Conservation (phyloP, 2,888 invertebrate genomes). For the Agonopterix heracliana region DNA sequence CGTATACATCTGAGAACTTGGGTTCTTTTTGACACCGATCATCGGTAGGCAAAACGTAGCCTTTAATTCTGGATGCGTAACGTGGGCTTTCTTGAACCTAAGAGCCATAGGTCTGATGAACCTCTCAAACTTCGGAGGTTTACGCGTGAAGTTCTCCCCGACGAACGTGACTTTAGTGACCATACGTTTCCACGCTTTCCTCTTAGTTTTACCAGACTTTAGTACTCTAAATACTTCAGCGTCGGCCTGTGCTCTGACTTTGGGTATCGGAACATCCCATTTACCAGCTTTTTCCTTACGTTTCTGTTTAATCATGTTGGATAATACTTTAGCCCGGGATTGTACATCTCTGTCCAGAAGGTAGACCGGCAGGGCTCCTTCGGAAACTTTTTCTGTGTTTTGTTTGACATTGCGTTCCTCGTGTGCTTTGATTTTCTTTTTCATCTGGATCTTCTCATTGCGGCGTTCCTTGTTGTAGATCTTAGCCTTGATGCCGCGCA, state of each 20-base stretch:
- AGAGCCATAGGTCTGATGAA: slow-evolving; percentile 99
- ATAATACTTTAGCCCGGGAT: slow-evolving; percentile 94
- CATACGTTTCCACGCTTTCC: slow-evolving; percentile 99
- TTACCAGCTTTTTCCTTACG: slow-evolving; percentile 99
- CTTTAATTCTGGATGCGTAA: slow-evolving; percentile 99
- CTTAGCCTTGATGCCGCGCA: slow-evolving; percentile 98
- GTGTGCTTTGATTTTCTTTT: slow-evolving; percentile 98
- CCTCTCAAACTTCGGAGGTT: slow-evolving; percentile 99
- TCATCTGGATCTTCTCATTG: slow-evolving; percentile 99
- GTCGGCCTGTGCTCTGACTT: slow-evolving; percentile 97
- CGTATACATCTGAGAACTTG: slow-evolving; percentile 97
- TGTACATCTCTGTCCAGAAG: slow-evolving; percentile 98
- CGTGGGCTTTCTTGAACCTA: slow-evolving; percentile 97
- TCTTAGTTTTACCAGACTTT: slow-evolving; percentile 91
- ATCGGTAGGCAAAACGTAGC: slow-evolving; percentile 98
- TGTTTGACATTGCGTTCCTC: slow-evolving; percentile 95
- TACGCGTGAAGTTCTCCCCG: slow-evolving; percentile 98
- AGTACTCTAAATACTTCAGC: slow-evolving; percentile 97
- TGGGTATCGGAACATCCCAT: slow-evolving; percentile 99
- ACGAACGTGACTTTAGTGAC: slow-evolving; percentile 99
- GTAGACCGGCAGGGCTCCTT: slow-evolving; percentile 96
- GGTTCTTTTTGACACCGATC: slow-evolving; percentile 99
- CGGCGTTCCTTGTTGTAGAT: slow-evolving; percentile 97
- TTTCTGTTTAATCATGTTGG: slow-evolving; percentile 99
- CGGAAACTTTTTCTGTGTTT: slow-evolving; percentile 88